Conservation (phyloP, 1,140 invertebrate genomes). For the Neuroterus valhalla region DNA sequence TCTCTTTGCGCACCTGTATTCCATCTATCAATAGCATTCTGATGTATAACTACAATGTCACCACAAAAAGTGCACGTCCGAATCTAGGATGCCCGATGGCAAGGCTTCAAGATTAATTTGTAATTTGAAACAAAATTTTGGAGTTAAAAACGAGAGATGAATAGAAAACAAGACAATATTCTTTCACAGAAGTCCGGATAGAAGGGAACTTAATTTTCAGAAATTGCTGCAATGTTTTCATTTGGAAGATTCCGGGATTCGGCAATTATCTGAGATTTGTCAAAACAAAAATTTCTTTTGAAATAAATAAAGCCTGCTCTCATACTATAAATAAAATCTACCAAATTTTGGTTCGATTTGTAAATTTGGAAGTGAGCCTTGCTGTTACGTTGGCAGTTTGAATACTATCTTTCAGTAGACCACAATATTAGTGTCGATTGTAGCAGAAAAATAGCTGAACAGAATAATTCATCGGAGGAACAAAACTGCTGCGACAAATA, state of each 20-base stretch:
- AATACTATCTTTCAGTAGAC: conserved; percentile 50
- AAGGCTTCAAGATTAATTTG: conserved; percentile 47
- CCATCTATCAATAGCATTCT: conserved; percentile 43
- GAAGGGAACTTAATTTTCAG: no score
- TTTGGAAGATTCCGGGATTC: no score
- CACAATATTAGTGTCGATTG: conserved; percentile 46
- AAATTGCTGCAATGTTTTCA: no score
- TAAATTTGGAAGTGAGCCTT: conserved; percentile 17
- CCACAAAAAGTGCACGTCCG: conserved; percentile 63
- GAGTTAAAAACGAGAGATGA: neutral
- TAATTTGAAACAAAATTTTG: conserved; percentile 1
- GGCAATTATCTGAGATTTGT: no score
- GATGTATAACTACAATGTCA: conserved; percentile 57
- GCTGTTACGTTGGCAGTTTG: neutral
- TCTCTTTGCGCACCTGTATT: conserved; percentile 47
- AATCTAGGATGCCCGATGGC: conserved; percentile 68
- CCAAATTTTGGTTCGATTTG: neutral
- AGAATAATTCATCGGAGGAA: conserved; percentile 49
- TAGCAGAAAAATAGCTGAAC: conserved; percentile 33
- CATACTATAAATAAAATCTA: no score
- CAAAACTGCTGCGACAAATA: conserved; percentile 57
- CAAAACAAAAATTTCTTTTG: no score
- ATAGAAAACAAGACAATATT: no score
- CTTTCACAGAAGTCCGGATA: no score
- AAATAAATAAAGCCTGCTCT: no score